A percentile compares a stretch with the other conserved stretches of the same genome.
Conservation (phyloP, 2,888 invertebrate species). For the Lepidochrysops patricia region DNA sequence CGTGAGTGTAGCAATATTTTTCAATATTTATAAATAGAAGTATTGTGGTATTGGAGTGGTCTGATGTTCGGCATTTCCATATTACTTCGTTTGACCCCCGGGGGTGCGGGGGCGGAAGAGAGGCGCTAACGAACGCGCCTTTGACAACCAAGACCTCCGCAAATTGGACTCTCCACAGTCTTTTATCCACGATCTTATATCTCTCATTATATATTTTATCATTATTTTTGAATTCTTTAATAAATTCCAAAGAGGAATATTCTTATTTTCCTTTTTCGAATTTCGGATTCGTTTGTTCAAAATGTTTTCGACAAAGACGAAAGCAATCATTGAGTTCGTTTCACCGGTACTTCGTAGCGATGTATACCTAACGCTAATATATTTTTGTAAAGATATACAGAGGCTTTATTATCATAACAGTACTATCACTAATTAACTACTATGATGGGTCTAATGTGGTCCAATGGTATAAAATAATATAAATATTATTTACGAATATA, state of each 20-base stretch:
- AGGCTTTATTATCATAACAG: too few relatives aligned
- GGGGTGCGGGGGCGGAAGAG: constrained; percentile 5
- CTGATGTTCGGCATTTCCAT: constrained; percentile 58
- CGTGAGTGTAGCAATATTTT: constrained; percentile 31
- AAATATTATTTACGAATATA: too few relatives aligned
- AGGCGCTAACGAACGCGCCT: constrained; percentile 23
- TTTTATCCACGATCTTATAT: neutral
- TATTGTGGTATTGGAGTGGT: constrained; percentile 48
- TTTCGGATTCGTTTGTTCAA: neutral
- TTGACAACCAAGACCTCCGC: constrained; percentile 17
- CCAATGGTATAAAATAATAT: too few relatives aligned
- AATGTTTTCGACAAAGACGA: neutral
- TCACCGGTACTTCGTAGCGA: neutral
- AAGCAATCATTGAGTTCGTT: neutral
- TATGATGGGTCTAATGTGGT: too few relatives aligned
- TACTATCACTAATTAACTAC: too few relatives aligned
- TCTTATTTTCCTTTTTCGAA: neutral
- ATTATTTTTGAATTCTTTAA: neutral
- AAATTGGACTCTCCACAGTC: constrained; percentile 5
- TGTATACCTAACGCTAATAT: too few relatives aligned
- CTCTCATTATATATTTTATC: constrained; percentile 2
- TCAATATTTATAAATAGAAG: constrained; percentile 34
- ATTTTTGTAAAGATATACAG: too few relatives aligned
- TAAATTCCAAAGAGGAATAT: neutral
- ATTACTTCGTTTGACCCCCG: constrained; percentile 49